phyloP scores from a whole-genome alignment of 2,797 vertebrate genomes.

The Platyrinchus mystaceus region DNA sequence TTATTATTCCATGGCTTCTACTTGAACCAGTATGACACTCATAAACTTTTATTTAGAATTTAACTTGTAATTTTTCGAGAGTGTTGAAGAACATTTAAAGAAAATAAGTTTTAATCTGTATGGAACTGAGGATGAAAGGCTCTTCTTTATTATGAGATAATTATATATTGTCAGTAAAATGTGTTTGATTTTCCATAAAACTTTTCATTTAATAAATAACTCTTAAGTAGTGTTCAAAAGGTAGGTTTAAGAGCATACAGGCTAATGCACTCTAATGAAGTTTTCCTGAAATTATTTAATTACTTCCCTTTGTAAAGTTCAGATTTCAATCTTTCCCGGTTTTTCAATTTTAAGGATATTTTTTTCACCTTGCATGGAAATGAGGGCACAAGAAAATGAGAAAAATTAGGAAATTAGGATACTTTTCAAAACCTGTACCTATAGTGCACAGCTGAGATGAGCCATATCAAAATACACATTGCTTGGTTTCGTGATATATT shows the following conservation, averaged over 20 bases:
- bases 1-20: neutral
- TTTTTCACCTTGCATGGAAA: neutral
- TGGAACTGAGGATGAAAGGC: neutral
- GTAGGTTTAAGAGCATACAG: neutral
- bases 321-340: neutral
- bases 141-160: neutral
- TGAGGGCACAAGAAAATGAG: neutral
- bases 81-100: neutral
- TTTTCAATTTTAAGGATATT: neutral
- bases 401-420: neutral
- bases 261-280: neutral
- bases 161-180: neutral
- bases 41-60: neutral
- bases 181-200: neutral
- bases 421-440: neutral
- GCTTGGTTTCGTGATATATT: neutral
- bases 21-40: neutral
- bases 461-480: neutral
- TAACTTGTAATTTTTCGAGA: neutral
- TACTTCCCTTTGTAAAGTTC: neutral
- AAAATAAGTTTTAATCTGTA: neutral
- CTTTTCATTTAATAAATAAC: neutral
- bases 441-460: neutral
- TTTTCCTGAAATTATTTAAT: neutral
- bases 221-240: neutral